Evolutionary conservation across 2,797 vertebrate species (phyloP).

Genomic region (Poeciliopsis paucimaculata): DNA sequence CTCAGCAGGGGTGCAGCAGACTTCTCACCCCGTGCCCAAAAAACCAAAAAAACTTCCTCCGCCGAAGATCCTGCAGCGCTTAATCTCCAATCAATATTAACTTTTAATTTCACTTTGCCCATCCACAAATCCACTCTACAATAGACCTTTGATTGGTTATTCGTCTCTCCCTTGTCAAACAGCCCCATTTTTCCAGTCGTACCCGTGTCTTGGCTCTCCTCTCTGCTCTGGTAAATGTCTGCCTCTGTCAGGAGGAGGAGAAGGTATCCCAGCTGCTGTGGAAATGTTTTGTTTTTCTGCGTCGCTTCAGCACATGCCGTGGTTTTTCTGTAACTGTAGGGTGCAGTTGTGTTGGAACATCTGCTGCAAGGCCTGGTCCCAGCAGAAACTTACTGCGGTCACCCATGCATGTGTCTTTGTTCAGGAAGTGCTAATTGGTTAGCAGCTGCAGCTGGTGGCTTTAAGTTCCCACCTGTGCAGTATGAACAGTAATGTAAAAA

Average conservation of each 20-base stretch:
- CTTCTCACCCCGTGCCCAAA: neutral
- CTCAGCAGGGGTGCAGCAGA: neutral
- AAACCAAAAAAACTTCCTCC: neutral
- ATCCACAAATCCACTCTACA: conserved; percentile 6
- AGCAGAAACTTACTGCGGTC: conserved; percentile 1
- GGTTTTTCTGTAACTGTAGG: conserved; percentile 23
- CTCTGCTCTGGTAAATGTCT: conserved; percentile 36
- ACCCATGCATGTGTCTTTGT: conserved; percentile 8
- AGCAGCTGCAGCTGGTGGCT: conserved; percentile 5
- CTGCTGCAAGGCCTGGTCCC: conserved; percentile 12
- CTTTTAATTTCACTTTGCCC: conserved; percentile 4
- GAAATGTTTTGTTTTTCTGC: conserved; percentile 28
- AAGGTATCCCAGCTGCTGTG: conserved; percentile 34
- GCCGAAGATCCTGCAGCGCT: neutral
- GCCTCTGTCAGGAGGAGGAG: conserved; percentile 43
- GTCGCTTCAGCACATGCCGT: conserved; percentile 32
- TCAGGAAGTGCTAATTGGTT: conserved; percentile 9
- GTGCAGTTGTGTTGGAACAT: conserved; percentile 7
- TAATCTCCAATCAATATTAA: conserved; percentile 22
- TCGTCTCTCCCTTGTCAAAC: neutral
- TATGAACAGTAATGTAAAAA: neutral
- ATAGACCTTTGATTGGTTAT: conserved; percentile 8
- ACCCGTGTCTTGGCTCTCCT: conserved; percentile 36
- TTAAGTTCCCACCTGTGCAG: neutral
- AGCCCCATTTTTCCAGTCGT: conserved; percentile 16